These are phyloP conservation scores for Eulemur albifrons DNA, from an alignment of 2,797 vertebrate genomes.

Conservation along the genomic window DNA sequence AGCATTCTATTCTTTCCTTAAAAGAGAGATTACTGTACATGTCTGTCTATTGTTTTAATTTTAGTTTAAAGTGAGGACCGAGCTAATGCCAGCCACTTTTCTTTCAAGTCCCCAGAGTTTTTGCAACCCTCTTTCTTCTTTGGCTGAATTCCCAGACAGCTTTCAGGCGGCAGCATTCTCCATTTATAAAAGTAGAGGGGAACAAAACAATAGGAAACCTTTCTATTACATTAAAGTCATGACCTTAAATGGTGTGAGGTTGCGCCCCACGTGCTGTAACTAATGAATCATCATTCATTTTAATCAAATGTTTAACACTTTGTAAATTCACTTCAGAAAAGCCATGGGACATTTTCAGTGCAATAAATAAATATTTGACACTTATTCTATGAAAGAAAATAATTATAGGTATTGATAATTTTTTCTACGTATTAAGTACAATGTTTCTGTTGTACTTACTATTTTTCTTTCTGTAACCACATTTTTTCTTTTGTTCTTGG, in stretches of 20 bases:
- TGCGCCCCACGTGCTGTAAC: background rate
- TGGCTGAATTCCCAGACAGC: conserved; percentile 67
- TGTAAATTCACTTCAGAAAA: conserved; percentile 32
- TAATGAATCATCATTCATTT: conserved; percentile 32
- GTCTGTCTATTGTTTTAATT: conserved; percentile 78
- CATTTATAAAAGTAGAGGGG: conserved; percentile 41
- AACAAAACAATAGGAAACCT: background rate
- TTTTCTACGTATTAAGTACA: background rate
- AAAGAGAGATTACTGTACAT: conserved; percentile 58
- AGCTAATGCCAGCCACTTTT: conserved; percentile 61
- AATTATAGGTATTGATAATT: conserved; percentile 9
- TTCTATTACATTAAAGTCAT: conserved; percentile 19
- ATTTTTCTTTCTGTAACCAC: conserved; percentile 31
- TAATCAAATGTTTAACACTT: conserved; percentile 6
- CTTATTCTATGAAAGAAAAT: conserved; percentile 45
- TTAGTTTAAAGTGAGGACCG: conserved; percentile 66
- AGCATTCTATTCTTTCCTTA: conserved; percentile 65
- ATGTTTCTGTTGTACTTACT: conserved; percentile 51
- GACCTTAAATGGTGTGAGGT: conserved; percentile 24
- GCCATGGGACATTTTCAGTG: background rate
- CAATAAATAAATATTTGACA: background rate
- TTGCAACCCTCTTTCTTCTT: conserved; percentile 58
- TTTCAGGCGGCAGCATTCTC: conserved; percentile 53
- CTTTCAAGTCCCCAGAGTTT: conserved; percentile 63
- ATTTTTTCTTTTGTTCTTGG: conserved; percentile 42